A percentile compares a stretch with the other conserved stretches of the same genome.
These are phyloP conservation scores for Pelodiscus sinensis DNA, from an alignment of 2,113 vertebrate genomes.

Conservation along the genomic window DNA sequence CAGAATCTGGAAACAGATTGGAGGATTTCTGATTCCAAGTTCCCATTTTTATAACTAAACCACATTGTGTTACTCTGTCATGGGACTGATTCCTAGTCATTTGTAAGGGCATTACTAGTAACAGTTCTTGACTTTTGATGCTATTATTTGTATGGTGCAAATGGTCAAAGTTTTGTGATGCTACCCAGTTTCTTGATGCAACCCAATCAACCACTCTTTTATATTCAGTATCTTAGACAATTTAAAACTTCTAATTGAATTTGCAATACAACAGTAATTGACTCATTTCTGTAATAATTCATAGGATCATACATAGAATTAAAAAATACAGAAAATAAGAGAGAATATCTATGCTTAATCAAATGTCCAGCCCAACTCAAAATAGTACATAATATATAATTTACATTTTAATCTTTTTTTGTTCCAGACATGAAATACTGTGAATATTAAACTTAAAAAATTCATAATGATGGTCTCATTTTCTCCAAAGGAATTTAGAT, in stretches of 20 bases:
- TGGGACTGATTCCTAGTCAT: not conserved
- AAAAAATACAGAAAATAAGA: not conserved
- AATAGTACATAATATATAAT: constrained; percentile 40
- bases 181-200: not conserved
- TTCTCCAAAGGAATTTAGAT: constrained; percentile 15
- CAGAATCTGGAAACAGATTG: not conserved
- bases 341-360: not conserved
- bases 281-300: not conserved
- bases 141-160: not conserved
- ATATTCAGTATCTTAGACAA: not conserved
- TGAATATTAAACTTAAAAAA: constrained; percentile 56
- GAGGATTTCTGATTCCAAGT: accelerated
- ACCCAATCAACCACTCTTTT: not conserved
- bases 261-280: not conserved
- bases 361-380: constrained; percentile 11
- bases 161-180: not conserved
- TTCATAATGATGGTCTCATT: constrained; percentile 2
- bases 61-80: not conserved
- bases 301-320: not conserved
- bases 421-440: constrained; percentile 8
- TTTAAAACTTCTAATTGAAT: constrained; percentile 4
- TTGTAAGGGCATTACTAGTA: not conserved
- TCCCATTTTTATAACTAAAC: not conserved
- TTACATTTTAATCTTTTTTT: constrained; percentile 22
- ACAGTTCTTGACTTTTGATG: not conserved